Evolutionary conservation across 2,888 invertebrate species (phyloP).

Genomic region (Sylvicola cinctus): DNA sequence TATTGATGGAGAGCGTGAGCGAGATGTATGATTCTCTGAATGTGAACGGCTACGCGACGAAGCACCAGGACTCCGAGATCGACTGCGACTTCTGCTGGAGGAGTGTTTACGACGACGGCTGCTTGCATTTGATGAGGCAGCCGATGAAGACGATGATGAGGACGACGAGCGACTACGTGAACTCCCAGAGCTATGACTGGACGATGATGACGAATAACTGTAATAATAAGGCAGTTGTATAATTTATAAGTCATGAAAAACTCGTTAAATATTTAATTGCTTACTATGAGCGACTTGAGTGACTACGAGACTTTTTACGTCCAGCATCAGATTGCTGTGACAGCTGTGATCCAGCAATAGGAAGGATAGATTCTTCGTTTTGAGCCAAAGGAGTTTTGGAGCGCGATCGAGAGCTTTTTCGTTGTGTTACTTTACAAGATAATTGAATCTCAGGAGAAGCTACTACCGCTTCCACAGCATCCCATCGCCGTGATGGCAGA

Average conservation of each 20-base stretch:
- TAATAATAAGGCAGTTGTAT: slow-evolving; percentile 9
- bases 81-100: slow-evolving; percentile 19
- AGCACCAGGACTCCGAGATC: slow-evolving; percentile 20
- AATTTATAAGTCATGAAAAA: not conserved
- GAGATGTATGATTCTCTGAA: slow-evolving; percentile 12
- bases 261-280: no score
- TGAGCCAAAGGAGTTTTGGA: no score
- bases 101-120: slow-evolving; percentile 18
- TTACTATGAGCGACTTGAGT: no score
- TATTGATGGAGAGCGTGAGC: slow-evolving; percentile 68
- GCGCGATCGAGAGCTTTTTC: no score
- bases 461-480: no score
- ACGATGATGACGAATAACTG: slow-evolving; percentile 16
- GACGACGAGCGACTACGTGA: slow-evolving; percentile 20
- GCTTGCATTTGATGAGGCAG: slow-evolving; percentile 17
- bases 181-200: slow-evolving; percentile 17
- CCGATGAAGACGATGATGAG: slow-evolving; percentile 20
- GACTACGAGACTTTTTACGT: no score
- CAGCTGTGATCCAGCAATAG: no score
- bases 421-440: no score
- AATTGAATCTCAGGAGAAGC: no score
- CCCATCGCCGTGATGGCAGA: no score
- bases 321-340: no score
- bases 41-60: slow-evolving; percentile 14
- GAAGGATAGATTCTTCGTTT: no score